phyloP scores from a whole-genome alignment of 2,113 vertebrate genomes.

The Sander lucioperca region DNA sequence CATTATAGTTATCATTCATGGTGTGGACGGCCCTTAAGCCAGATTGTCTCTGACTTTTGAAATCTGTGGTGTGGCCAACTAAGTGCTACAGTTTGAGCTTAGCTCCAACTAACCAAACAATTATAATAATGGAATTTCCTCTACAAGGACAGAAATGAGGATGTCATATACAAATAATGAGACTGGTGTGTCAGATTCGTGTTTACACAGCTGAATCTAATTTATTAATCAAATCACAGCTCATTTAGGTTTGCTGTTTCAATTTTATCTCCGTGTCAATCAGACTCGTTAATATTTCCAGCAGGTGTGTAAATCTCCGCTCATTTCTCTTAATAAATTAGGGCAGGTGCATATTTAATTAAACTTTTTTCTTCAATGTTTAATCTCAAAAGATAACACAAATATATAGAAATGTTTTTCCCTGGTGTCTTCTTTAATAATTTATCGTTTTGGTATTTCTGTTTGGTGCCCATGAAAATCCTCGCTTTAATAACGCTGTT shows the following conservation, averaged over 20 bases:
- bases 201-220: not conserved
- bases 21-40: no score
- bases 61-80: no score
- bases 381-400: not conserved
- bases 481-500: slow-evolving; percentile 8
- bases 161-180: not conserved
- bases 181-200: not conserved
- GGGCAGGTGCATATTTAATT: not conserved
- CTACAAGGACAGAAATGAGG: not conserved
- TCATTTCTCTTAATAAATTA: not conserved
- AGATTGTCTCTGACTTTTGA: no score
- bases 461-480: not conserved
- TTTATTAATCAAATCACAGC: not conserved
- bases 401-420: not conserved
- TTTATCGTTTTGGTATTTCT: not conserved
- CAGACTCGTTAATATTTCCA: not conserved
- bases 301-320: not conserved
- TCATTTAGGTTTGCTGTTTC: not conserved
- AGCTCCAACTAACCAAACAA: no score
- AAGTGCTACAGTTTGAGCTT: no score
- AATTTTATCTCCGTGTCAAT: not conserved
- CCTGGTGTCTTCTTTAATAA: not conserved
- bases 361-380: not conserved
- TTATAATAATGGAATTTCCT: no score
- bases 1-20: no score